Evolutionary conservation across 2,113 vertebrate genomes (phyloP).

Genomic region (Amphiprion percula): DNA sequence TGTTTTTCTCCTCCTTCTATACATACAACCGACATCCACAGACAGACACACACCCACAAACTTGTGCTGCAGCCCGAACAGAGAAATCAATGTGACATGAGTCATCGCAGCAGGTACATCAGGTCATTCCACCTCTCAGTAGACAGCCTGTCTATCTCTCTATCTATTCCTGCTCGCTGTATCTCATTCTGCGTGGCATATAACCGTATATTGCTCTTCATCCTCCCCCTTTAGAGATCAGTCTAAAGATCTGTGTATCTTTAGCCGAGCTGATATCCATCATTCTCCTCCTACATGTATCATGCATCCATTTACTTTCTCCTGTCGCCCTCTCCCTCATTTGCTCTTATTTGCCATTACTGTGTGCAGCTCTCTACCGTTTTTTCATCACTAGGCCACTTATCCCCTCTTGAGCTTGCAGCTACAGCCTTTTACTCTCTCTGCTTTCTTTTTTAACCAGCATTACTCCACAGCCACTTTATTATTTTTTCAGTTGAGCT

Average conservation of each 20-base stretch:
- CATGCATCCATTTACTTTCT: conserved; percentile 26
- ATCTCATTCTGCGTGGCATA: neutral
- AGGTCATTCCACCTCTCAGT: conserved; percentile 42
- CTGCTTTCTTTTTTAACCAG: conserved; percentile 5
- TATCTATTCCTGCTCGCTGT: conserved; percentile 28
- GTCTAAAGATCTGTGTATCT: conserved; percentile 38
- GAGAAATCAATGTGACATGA: conserved; percentile 59
- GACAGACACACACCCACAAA: conserved; percentile 12
- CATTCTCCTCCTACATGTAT: conserved; percentile 17
- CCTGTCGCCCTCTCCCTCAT: conserved; percentile 21
- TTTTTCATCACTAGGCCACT: conserved; percentile 2
- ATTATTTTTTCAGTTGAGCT: neutral
- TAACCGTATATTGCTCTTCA: conserved; percentile 1
- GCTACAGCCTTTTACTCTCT: conserved; percentile 2
- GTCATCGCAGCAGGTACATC: conserved; percentile 50
- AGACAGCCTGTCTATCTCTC: conserved; percentile 31
- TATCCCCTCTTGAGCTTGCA: conserved; percentile 13
- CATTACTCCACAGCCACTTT: neutral
- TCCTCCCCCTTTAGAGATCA: conserved; percentile 25
- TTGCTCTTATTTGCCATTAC: conserved; percentile 5
- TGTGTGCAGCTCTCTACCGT: neutral
- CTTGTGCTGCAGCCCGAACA: conserved; percentile 12
- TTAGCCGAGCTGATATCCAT: conserved; percentile 14
- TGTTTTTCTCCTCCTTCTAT: neutral
- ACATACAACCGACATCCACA: conserved; percentile 9